Evolutionary conservation across 1,140 invertebrate species (phyloP), one percentile per base, ranked within the genome.

Genomic region (Berghia stephanieae): DNA sequence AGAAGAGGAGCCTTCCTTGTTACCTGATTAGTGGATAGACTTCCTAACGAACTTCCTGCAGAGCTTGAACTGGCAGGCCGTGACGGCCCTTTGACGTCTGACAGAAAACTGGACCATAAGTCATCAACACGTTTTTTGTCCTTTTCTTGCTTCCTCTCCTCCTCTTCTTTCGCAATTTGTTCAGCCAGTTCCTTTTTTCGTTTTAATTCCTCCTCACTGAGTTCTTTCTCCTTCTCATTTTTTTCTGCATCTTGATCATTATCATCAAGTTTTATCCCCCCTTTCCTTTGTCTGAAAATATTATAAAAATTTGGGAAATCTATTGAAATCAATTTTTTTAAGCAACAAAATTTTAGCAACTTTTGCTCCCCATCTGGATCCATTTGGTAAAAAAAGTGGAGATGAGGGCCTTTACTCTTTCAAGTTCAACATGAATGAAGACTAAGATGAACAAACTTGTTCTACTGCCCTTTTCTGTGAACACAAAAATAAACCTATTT

Each of bases 21-120:
- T n/a, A n/a, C n/a, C n/a, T n/a, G n/a, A n/a, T n/a, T n/a, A n/a
- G n/a, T n/a, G n/a, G n/a, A n/a, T n/a, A n/a, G n/a, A n/a, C n/a
- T n/a, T n/a, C n/a, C n/a, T n/a, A n/a, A n/a, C n/a, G n/a, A n/a
- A n/a, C n/a, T n/a, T n/a, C n/a, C n/a, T n/a, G n/a, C n/a, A n/a
- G n/a, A n/a, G n/a, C n/a, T n/a, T 38, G 75, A 44, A n/a, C 73
- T 21, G 2, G 74, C 68, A 34, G 52, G 52, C 71, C 81, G 81
- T 77, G 82, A 71, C 70, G 69, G 69, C 5, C 68, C 43, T 70
- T 86, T 85, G 27, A 88, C 85, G 78, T 87, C 87, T 43, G 84
- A 80, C 69, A 87, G 68, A 78, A 88, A 88, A 78, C 84, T 87
- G 21, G 84, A 80, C 87, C 87, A 88, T n/a, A 88, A 72, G 44